Conservation (phyloP, 2,888 invertebrate genomes). For the Eristalis arbustorum region DNA sequence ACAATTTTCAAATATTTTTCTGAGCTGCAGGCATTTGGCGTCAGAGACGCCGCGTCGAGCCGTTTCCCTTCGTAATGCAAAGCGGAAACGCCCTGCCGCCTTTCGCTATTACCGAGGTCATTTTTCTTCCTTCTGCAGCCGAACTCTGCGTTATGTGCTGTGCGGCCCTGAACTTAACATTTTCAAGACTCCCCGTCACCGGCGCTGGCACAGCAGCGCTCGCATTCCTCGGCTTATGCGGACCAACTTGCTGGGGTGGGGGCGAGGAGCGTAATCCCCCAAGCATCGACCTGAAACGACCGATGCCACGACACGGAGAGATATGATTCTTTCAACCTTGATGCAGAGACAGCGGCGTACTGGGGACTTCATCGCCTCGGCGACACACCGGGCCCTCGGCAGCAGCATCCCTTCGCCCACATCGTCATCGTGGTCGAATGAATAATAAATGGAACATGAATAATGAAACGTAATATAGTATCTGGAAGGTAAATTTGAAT, state of each 20-base stretch:
- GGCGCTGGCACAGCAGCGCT: background rate
- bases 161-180: slow-evolving; percentile 27
- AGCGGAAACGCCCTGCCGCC: background rate
- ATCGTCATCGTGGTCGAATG: slow-evolving; percentile 32
- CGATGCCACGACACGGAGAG: background rate
- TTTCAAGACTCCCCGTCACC: slow-evolving; percentile 2
- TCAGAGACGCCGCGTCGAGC: background rate
- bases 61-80: background rate
- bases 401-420: slow-evolving; percentile 10
- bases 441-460: slow-evolving; percentile 51
- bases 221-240: slow-evolving; percentile 14
- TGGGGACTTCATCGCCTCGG: background rate
- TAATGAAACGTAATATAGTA: slow-evolving; percentile 44
- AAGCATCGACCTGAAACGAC: background rate
- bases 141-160: slow-evolving; percentile 10
- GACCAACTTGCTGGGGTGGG: background rate
- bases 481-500: slow-evolving; percentile 48
- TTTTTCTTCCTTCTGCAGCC: slow-evolving; percentile 38
- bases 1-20: slow-evolving; percentile 38
- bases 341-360: background rate
- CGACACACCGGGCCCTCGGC: background rate
- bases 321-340: slow-evolving; percentile 18
- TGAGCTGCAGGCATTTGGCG: background rate
- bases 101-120: slow-evolving; percentile 37
- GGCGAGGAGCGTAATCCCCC: background rate